Conservation (phyloP, 2,113 vertebrate genomes). For the Chaetodon trifascialis region DNA sequence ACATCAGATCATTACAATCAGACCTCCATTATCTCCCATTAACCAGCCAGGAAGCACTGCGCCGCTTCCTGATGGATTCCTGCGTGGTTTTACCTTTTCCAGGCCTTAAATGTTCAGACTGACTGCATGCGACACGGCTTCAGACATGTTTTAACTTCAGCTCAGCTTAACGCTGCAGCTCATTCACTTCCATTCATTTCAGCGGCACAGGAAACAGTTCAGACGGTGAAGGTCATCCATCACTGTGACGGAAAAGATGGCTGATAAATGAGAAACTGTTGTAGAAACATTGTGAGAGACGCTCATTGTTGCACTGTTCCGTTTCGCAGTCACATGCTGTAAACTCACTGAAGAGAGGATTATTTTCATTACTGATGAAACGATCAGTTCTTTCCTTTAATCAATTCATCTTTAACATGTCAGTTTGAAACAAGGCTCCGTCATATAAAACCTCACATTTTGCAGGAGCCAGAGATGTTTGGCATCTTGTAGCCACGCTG, state of each 20-base stretch:
- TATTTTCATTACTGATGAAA: background rate
- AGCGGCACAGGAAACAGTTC: conserved; percentile 26
- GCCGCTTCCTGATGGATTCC: conserved; percentile 6
- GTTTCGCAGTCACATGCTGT: background rate
- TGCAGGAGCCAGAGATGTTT: background rate
- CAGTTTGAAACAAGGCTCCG: background rate
- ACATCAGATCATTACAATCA: conserved; percentile 68
- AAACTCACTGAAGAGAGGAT: background rate
- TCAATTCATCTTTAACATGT: background rate
- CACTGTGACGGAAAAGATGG: conserved; percentile 35
- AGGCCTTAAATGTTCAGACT: conserved; percentile 23
- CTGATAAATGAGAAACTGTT: background rate
- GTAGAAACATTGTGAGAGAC: background rate
- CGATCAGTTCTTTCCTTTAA: background rate
- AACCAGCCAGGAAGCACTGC: conserved; percentile 51
- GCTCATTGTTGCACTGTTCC: conserved; percentile 5
- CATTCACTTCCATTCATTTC: background rate
- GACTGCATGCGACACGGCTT: conserved; percentile 19
- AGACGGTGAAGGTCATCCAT: conserved; percentile 31
- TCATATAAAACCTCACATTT: background rate
- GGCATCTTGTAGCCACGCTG: too few relatives aligned
- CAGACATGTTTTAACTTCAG: conserved; percentile 26
- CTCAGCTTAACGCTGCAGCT: background rate
- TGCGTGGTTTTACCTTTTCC: conserved; percentile 18
- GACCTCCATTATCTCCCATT: conserved; percentile 65